phyloP scores from a whole-genome alignment of 64 coral and sea anemone species.

The Montipora sp. region DNA sequence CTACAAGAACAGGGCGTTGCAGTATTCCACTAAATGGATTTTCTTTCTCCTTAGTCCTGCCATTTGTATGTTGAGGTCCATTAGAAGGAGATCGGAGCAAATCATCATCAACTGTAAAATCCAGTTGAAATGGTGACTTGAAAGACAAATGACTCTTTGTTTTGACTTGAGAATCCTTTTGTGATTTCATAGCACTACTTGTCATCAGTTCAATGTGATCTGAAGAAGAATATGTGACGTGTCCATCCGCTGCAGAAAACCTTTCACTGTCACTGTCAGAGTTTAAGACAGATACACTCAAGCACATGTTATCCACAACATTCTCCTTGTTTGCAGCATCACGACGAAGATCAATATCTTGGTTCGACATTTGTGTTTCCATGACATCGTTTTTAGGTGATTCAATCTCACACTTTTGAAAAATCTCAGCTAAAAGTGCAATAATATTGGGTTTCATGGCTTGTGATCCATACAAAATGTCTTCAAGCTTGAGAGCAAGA shows the following conservation, averaged over 20 bases:
- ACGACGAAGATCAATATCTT: slow-evolving; percentile 9
- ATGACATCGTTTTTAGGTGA: background rate
- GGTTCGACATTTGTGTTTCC: slow-evolving; percentile 12
- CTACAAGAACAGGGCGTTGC: slow-evolving; percentile 67
- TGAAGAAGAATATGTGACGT: slow-evolving; percentile 18
- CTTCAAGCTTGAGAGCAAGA: slow-evolving; percentile 89
- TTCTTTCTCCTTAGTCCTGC: slow-evolving; percentile 43
- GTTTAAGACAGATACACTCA: background rate
- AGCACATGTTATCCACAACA: background rate
- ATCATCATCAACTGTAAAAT: slow-evolving; percentile 85
- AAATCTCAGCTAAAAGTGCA: slow-evolving; percentile 91
- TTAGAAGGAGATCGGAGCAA: slow-evolving; percentile 21
- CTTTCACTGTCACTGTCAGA: background rate
- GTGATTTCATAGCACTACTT: slow-evolving; percentile 18
- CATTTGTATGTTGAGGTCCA: background rate
- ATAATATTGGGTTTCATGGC: slow-evolving; percentile 93
- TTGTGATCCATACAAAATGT: slow-evolving; percentile 94
- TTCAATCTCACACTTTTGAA: slow-evolving; percentile 75
- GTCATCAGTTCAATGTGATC: slow-evolving; percentile 21
- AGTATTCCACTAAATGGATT: slow-evolving; percentile 81
- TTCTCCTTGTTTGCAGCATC: slow-evolving; percentile 27
- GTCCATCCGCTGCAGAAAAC: background rate
- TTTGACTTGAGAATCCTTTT: slow-evolving; percentile 19
- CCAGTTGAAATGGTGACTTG: slow-evolving; percentile 78
- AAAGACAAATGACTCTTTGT: background rate